Evolutionary conservation across 2,797 vertebrate genomes (phyloP).

Genomic region (Eutrigla gurnardus): DNA sequence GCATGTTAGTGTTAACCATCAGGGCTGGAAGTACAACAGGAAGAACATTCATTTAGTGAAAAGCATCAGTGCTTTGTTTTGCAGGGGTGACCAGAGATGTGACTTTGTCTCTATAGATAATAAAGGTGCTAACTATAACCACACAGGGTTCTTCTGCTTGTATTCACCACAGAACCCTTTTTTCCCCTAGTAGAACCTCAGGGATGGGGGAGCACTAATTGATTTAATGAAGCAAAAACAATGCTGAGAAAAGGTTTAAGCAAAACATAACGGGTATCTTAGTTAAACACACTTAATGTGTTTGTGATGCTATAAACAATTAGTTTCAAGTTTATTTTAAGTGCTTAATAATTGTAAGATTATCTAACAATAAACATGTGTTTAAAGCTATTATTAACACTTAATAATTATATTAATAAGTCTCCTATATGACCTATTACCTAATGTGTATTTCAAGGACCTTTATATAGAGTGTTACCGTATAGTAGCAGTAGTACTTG

Average conservation of each 20-base stretch:
- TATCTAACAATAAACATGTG: too few relatives aligned
- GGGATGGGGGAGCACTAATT: not conserved
- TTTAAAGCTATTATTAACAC: not conserved
- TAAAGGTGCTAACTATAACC: not conserved
- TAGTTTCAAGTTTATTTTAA: too few relatives aligned
- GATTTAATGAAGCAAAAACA: not conserved
- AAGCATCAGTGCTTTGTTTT: not conserved
- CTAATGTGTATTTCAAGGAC: not conserved
- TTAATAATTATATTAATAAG: not conserved
- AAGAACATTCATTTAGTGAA: not conserved
- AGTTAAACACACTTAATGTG: too few relatives aligned
- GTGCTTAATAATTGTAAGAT: too few relatives aligned
- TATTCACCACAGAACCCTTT: not conserved
- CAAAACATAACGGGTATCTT: too few relatives aligned
- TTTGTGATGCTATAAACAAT: too few relatives aligned
- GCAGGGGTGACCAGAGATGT: not conserved
- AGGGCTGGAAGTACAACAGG: too few relatives aligned
- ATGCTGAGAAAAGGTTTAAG: not conserved
- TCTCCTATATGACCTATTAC: not conserved
- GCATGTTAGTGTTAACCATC: too few relatives aligned
- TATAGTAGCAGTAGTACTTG: not conserved
- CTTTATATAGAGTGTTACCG: not conserved
- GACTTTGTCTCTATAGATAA: not conserved
- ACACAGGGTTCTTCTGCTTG: not conserved
- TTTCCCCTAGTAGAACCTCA: not conserved